Evolutionary conservation across 2,797 vertebrate genomes (phyloP).

Genomic region (Oophaga sylvatica): DNA sequence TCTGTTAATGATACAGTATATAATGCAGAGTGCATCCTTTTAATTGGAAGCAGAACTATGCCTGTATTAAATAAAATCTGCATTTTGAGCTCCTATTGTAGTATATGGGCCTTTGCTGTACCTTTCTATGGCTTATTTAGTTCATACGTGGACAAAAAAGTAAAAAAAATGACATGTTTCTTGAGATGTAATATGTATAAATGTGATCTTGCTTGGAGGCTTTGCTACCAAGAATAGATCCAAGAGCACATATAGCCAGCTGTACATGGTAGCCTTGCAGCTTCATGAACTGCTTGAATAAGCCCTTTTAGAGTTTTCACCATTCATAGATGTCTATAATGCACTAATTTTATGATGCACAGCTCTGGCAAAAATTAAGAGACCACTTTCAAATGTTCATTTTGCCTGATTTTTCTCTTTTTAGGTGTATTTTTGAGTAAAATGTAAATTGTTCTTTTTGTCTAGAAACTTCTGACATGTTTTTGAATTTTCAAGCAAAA

Average conservation of each 20-base stretch:
- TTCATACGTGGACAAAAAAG: not conserved
- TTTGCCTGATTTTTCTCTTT: too few species aligned
- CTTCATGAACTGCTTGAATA: too few species aligned
- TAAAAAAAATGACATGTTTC: not conserved
- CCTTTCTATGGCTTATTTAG: not conserved
- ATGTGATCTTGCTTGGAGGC: not conserved
- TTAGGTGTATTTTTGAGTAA: too few species aligned
- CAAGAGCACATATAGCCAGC: rapidly evolving
- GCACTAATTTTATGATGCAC: too few species aligned
- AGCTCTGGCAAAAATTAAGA: too few species aligned
- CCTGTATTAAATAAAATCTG: not conserved
- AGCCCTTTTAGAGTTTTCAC: too few species aligned
- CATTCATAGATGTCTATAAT: too few species aligned
- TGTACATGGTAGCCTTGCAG: too few species aligned
- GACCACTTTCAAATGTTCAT: too few species aligned
- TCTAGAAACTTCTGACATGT: too few species aligned
- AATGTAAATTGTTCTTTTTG: too few species aligned
- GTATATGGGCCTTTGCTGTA: not conserved
- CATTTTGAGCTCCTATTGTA: not conserved
- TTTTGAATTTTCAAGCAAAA: too few species aligned
- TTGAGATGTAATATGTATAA: not conserved
- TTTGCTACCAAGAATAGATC: not conserved
- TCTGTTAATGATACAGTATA: not conserved
- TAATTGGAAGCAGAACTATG: not conserved
- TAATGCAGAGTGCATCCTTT: not conserved